These are phyloP conservation scores for Callinectes sapidus DNA, from an alignment of 2,888 invertebrate species.

Conservation along the genomic window DNA sequence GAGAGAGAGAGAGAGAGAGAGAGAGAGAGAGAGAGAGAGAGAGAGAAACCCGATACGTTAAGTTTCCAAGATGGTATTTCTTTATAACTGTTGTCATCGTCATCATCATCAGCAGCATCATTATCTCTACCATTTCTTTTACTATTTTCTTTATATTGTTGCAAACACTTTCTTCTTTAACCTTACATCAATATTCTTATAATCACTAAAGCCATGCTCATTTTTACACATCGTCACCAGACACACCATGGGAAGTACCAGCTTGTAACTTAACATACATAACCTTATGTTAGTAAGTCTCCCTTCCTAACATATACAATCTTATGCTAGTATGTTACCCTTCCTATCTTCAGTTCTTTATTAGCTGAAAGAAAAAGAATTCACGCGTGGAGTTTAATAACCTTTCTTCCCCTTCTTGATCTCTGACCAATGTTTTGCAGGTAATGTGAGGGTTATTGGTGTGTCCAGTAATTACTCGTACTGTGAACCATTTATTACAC, in stretches of 20 bases:
- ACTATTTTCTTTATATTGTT: neutral
- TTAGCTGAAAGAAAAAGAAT: neutral
- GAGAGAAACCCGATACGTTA: too few relatives aligned
- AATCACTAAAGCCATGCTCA: neutral
- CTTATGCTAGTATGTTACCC: neutral
- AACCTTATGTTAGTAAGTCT: neutral
- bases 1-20: too few relatives aligned
- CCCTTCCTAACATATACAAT: neutral
- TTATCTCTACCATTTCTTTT: too few relatives aligned
- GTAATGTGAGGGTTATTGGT: neutral
- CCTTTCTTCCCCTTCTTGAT: neutral
- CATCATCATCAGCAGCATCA: too few relatives aligned
- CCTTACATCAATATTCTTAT: neutral
- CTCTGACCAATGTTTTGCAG: neutral
- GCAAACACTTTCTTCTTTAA: neutral
- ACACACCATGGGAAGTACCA: too few relatives aligned
- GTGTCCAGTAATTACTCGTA: neutral
- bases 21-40: too few relatives aligned
- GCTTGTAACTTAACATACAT: neutral
- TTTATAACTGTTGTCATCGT: too few relatives aligned
- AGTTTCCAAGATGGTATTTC: too few relatives aligned
- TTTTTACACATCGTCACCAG: neutral
- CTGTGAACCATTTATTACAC: neutral
- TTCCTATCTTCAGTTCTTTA: neutral
- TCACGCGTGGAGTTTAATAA: neutral